These are phyloP conservation scores for Epinephelus moara DNA, from an alignment of 2,113 vertebrate species.

Conservation along the genomic window DNA sequence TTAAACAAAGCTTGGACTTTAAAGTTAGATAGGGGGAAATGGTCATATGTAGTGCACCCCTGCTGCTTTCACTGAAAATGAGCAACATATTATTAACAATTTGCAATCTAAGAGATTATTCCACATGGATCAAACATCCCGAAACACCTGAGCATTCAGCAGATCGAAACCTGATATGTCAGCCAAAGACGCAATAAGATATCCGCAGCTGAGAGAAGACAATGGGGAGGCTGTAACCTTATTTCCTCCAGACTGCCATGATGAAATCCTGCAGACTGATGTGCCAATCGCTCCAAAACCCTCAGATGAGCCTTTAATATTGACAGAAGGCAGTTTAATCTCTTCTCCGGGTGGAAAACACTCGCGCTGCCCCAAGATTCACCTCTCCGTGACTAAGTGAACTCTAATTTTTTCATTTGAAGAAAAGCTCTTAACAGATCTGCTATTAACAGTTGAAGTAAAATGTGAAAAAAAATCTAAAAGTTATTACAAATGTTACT, in stretches of 20 bases:
- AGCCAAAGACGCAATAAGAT: slow-evolving; percentile 38
- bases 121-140: background rate
- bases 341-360: slow-evolving; percentile 49
- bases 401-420: slow-evolving; percentile 51
- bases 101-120: background rate
- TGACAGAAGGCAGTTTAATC: slow-evolving; percentile 61
- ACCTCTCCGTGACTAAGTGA: slow-evolving; percentile 53
- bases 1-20: too few relatives aligned
- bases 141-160: slow-evolving; percentile 20
- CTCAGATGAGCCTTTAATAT: slow-evolving; percentile 62
- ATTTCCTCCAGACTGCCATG: slow-evolving; percentile 60
- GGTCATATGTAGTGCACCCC: too few relatives aligned
- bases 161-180: slow-evolving; percentile 25
- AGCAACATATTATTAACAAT: background rate
- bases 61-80: background rate
- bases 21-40: too few relatives aligned
- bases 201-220: slow-evolving; percentile 49
- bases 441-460: slow-evolving; percentile 26
- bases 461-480: slow-evolving; percentile 43
- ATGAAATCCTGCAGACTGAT: slow-evolving; percentile 65
- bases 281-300: slow-evolving; percentile 54
- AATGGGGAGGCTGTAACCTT: slow-evolving; percentile 58
- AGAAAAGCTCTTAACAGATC: slow-evolving; percentile 59
- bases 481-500: slow-evolving; percentile 46
- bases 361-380: slow-evolving; percentile 51